Conservation (phyloP, 1,140 invertebrate species). For the Trichoplusia ni region DNA sequence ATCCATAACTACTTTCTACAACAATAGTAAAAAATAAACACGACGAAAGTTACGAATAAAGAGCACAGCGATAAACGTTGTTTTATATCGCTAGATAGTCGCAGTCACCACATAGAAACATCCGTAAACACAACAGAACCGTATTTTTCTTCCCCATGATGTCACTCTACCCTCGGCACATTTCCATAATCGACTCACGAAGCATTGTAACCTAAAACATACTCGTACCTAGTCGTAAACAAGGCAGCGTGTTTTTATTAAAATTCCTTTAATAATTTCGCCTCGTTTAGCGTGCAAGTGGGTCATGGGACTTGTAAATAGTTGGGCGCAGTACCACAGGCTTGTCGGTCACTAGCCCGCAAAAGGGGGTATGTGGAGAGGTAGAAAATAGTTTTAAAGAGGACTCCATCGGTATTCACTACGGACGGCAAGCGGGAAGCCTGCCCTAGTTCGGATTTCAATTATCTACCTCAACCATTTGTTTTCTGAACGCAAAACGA, state of each 20-base stretch:
- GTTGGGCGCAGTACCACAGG: conserved; percentile 26
- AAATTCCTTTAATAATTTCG: conserved; percentile 37
- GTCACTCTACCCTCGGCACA: conserved; percentile 8
- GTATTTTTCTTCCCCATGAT: conserved; percentile 22
- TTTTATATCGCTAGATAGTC: background rate
- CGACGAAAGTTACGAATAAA: too few relatives aligned
- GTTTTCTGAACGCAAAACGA: conserved; percentile 36
- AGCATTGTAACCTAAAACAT: conserved; percentile 25
- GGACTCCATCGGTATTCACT: conserved; percentile 42
- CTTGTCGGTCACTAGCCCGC: conserved; percentile 25
- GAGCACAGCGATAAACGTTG: background rate
- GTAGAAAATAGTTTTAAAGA: conserved; percentile 53
- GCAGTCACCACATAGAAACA: background rate
- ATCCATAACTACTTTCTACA: background rate
- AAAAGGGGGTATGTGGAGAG: conserved; percentile 32
- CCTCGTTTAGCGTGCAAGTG: conserved; percentile 16
- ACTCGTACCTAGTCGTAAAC: conserved; percentile 12
- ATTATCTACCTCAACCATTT: conserved; percentile 41
- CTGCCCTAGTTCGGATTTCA: conserved; percentile 44
- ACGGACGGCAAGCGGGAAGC: conserved; percentile 28
- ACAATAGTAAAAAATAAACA: background rate
- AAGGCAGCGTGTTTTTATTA: conserved; percentile 29
- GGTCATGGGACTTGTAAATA: conserved; percentile 37
- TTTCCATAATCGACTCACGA: conserved; percentile 32
- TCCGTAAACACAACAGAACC: background rate